A percentile compares a stretch with the other conserved stretches of the same genome.
phyloP scores from a whole-genome alignment of 2,113 vertebrate genomes.

The Pipa parva region DNA sequence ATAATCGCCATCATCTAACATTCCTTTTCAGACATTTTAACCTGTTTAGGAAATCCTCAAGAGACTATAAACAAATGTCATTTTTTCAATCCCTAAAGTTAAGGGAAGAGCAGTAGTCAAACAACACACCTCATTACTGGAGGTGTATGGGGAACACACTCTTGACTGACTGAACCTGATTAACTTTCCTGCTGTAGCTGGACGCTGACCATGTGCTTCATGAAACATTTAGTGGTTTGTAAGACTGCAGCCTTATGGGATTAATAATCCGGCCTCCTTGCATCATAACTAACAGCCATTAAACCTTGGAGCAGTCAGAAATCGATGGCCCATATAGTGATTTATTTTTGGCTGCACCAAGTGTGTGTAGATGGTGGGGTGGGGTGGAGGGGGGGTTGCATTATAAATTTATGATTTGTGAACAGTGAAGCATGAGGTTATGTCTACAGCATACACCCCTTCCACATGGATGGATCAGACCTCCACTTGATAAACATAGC shows the following conservation, averaged over 20 bases:
- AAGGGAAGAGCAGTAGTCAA: constrained; percentile 4
- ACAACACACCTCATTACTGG: constrained; percentile 22
- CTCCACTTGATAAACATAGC: neutral
- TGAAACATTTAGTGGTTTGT: constrained; percentile 49
- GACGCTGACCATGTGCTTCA: constrained; percentile 18
- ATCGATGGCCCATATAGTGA: constrained; percentile 43
- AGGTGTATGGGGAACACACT: neutral
- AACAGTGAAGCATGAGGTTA: neutral
- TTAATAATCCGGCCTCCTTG: constrained; percentile 50
- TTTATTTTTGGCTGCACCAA: constrained; percentile 46
- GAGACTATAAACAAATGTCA: neutral
- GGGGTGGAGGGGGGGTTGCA: constrained; percentile 39
- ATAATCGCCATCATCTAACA: constrained; percentile 19
- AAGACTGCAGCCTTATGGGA: constrained; percentile 31
- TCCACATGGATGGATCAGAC: neutral
- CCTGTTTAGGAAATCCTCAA: neutral
- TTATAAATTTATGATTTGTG: constrained; percentile 8
- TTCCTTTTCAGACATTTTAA: constrained; percentile 19
- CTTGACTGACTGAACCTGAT: constrained; percentile 1
- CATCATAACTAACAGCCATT: constrained; percentile 47
- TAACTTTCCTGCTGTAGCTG: constrained; percentile 1
- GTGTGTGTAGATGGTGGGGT: no score
- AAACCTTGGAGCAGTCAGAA: constrained; percentile 42
- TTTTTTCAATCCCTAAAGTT: no score
- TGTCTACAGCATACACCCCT: neutral